phyloP scores from a whole-genome alignment of 2,113 vertebrate species.

The Hucho hucho region DNA sequence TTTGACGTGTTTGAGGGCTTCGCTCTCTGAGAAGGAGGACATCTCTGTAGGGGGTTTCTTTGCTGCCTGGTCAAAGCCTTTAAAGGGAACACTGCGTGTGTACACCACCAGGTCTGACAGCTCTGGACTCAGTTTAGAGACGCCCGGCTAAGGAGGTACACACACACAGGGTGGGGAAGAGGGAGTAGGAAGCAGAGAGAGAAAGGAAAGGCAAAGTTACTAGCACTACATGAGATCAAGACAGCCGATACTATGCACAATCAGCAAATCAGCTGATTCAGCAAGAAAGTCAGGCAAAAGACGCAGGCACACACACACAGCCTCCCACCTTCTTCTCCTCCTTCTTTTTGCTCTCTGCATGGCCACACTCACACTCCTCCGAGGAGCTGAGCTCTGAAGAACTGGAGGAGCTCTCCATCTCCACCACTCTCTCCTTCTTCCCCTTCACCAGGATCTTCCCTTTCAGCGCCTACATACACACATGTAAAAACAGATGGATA shows the following conservation, averaged over 20 bases:
- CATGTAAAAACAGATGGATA: not conserved
- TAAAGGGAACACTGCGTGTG: conserved; percentile 79
- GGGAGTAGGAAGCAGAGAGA: too few relatives aligned
- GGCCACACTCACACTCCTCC: conserved; percentile 73
- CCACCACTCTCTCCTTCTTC: conserved; percentile 75
- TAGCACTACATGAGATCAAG: too few relatives aligned
- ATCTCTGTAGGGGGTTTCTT: conserved; percentile 68
- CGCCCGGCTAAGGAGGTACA: conserved; percentile 51
- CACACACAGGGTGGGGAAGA: conserved; percentile 12
- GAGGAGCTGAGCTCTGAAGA: conserved; percentile 63
- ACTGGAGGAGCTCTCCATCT: conserved; percentile 40
- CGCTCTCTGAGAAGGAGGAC: conserved; percentile 88
- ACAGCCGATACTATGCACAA: too few relatives aligned
- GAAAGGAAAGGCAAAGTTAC: too few relatives aligned
- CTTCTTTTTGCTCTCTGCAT: conserved; percentile 34
- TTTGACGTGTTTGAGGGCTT: conserved; percentile 81
- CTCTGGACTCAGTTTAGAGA: conserved; percentile 74
- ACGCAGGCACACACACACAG: conserved; percentile 15
- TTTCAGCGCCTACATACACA: conserved; percentile 80
- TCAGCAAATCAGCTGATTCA: not conserved
- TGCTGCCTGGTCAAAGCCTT: conserved; percentile 68
- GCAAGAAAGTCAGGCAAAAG: conserved; percentile 8
- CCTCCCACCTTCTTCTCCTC: conserved; percentile 53
- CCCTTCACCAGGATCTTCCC: conserved; percentile 89
- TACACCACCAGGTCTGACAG: conserved; percentile 88